Evolutionary conservation across 2,797 vertebrate genomes (phyloP).

Genomic region (Argentina silus): DNA sequence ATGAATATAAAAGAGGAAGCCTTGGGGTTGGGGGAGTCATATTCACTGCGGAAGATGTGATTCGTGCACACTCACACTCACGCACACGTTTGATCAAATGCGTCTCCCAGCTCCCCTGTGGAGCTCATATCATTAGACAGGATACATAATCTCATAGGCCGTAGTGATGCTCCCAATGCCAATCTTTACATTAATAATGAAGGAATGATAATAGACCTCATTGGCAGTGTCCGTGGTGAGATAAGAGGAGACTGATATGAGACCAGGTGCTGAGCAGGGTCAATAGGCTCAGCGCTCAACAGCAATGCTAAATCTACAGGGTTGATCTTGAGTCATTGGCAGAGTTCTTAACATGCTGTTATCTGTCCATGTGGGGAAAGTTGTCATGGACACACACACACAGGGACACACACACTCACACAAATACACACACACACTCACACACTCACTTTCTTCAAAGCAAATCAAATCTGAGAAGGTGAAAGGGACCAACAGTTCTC

Average conservation of each 20-base stretch:
- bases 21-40: not conserved
- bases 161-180: not conserved
- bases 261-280: not conserved
- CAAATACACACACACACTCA: not conserved
- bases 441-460: too few species aligned
- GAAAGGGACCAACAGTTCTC: not conserved
- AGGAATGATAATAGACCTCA: not conserved
- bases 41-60: not conserved
- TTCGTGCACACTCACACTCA: not conserved
- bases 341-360: not conserved
- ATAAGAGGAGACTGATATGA: not conserved
- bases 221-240: not conserved
- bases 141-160: not conserved
- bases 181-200: not conserved
- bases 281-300: not conserved
- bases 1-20: not conserved
- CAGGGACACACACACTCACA: slow-evolving; percentile 2
- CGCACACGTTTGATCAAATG: slow-evolving; percentile 4
- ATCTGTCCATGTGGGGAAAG: not conserved
- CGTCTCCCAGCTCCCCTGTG: not conserved
- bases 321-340: not conserved
- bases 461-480: not conserved
- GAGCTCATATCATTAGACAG: not conserved
- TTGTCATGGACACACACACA: not conserved
- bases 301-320: not conserved